A percentile compares a stretch with the other conserved stretches of the same genome.
Conservation (phyloP, 2,888 invertebrate species). For the Kryphioiulus occultus region DNA sequence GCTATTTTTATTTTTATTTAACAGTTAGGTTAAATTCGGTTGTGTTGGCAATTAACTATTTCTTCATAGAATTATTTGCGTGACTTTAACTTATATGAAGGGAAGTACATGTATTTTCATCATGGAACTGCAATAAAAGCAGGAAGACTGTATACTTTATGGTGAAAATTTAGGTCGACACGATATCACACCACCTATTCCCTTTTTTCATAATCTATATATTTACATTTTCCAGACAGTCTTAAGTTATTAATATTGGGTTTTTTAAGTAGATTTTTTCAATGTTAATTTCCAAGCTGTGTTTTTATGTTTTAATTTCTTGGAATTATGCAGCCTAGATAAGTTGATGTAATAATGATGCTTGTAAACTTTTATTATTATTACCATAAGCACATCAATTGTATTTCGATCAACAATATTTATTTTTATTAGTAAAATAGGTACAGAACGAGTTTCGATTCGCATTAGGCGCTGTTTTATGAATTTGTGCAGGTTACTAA, state of each 20-base stretch:
- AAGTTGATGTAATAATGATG: not conserved
- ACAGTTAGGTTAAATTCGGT: not conserved
- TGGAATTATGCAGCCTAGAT: not conserved
- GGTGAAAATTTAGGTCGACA: not conserved
- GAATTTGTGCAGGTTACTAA: not conserved
- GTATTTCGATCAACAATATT: not conserved
- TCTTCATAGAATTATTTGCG: constrained; percentile 2
- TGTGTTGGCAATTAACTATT: not conserved
- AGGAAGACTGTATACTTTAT: not conserved
- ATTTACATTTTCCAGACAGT: not conserved
- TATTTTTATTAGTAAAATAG: not conserved
- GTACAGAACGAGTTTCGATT: not conserved
- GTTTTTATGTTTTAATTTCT: not conserved
- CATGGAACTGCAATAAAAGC: not conserved
- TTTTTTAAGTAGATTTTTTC: not conserved
- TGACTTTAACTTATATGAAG: constrained; percentile 3
- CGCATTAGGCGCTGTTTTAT: too few relatives aligned
- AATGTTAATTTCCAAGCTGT: not conserved
- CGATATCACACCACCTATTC: not conserved
- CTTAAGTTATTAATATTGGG: not conserved
- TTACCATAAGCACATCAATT: not conserved
- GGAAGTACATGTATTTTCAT: not conserved
- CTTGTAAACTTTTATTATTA: not conserved
- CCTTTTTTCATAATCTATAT: not conserved
- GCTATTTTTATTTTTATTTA: too few relatives aligned